phyloP scores from a whole-genome alignment of 2,888 invertebrate species.

The Thalpophila matura region DNA sequence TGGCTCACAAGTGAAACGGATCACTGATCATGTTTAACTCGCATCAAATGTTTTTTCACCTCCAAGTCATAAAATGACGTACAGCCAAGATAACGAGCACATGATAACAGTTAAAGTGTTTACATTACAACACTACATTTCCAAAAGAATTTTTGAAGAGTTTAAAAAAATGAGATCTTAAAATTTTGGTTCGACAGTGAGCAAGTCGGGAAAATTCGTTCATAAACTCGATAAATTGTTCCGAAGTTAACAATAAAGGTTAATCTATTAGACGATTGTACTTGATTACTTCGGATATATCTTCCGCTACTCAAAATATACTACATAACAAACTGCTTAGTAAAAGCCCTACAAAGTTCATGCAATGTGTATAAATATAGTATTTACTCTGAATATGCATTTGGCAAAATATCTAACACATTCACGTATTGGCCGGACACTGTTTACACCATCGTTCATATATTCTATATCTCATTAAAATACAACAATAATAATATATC shows the following conservation, averaged over 20 bases:
- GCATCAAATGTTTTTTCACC: constrained; percentile 48
- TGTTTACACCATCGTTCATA: constrained; percentile 82
- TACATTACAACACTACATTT: constrained; percentile 53
- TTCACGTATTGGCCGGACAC: constrained; percentile 87
- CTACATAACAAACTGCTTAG: constrained; percentile 73
- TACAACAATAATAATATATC: constrained; percentile 88
- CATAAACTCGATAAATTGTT: constrained; percentile 79
- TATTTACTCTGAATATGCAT: constrained; percentile 78
- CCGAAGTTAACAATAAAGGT: constrained; percentile 72
- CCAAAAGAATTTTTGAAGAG: constrained; percentile 59
- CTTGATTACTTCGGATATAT: constrained; percentile 79
- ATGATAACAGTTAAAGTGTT: constrained; percentile 57
- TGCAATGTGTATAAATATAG: constrained; percentile 78
- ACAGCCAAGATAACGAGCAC: constrained; percentile 44
- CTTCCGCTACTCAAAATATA: constrained; percentile 71
- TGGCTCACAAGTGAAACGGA: constrained; percentile 61
- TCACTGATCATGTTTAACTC: constrained; percentile 50
- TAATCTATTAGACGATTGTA: constrained; percentile 83
- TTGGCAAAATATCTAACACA: constrained; percentile 83
- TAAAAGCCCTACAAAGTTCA: constrained; percentile 77
- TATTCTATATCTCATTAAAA: constrained; percentile 82
- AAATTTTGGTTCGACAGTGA: constrained; percentile 88
- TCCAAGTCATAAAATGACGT: constrained; percentile 50
- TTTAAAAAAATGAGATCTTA: constrained; percentile 84
- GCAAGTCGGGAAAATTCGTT: constrained; percentile 84